Percentiles rank a stretch among this genome's conserved stretches.
Conservation (phyloP, 2,888 invertebrate genomes). For the Thecocarcelia acutangulata region DNA sequence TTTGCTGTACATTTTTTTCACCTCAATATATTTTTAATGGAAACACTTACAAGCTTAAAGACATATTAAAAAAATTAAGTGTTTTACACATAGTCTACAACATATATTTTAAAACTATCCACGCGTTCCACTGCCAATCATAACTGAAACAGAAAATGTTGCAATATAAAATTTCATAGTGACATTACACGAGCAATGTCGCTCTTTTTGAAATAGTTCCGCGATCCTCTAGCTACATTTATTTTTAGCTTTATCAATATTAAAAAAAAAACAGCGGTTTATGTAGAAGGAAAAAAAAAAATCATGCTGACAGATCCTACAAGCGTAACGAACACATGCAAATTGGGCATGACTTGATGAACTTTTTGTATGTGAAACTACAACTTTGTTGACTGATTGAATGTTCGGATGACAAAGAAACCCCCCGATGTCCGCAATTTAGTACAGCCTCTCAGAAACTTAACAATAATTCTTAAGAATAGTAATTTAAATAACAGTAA, state of each 20-base stretch:
- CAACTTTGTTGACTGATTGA: slow-evolving; percentile 13
- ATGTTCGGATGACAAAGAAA: slow-evolving; percentile 44
- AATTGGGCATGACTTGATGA: slow-evolving; percentile 63
- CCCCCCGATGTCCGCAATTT: slow-evolving; percentile 32
- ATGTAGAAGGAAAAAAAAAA: slow-evolving; percentile 4
- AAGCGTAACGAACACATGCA: slow-evolving; percentile 56
- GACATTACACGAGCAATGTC: slow-evolving; percentile 48
- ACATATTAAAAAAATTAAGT: background rate
- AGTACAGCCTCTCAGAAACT: slow-evolving; percentile 7
- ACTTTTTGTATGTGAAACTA: slow-evolving; percentile 38
- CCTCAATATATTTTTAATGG: slow-evolving; percentile 47
- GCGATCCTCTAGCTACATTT: slow-evolving; percentile 33
- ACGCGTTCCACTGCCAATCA: slow-evolving; percentile 62
- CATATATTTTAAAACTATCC: slow-evolving; percentile 46
- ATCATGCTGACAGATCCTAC: slow-evolving; percentile 19
- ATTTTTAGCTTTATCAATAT: slow-evolving; percentile 32
- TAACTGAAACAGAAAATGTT: slow-evolving; percentile 54
- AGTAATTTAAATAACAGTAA: slow-evolving; percentile 44
- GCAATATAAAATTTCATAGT: slow-evolving; percentile 52
- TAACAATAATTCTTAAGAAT: slow-evolving; percentile 59
- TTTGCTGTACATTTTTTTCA: slow-evolving; percentile 23
- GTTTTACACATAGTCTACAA: too few species aligned
- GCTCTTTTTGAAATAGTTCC: slow-evolving; percentile 46
- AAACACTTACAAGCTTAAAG: background rate
- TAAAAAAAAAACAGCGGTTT: slow-evolving; percentile 59